These are phyloP conservation scores for Eristalinus sepulchralis DNA, from an alignment of 2,888 invertebrate genomes.

Conservation along the genomic window DNA sequence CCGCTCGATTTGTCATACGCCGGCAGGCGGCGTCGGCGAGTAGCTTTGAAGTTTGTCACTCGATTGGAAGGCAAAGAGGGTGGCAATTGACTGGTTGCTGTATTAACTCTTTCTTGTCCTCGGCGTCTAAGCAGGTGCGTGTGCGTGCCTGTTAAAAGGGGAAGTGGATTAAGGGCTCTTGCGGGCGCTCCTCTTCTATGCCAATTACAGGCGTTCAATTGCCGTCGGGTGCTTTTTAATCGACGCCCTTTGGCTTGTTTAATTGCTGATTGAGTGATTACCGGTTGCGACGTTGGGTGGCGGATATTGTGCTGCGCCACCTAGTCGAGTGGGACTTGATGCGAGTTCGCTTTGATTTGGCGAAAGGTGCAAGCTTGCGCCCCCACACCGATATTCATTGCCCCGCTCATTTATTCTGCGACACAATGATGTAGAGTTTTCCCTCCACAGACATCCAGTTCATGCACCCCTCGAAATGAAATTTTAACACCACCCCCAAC, in stretches of 20 bases:
- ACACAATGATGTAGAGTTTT: no score
- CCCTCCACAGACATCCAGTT: no score
- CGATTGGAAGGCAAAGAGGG: neutral
- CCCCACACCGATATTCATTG: no score
- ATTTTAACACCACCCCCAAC: neutral
- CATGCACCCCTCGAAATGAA: neutral
- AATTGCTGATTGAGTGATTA: neutral
- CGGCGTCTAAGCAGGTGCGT: neutral
- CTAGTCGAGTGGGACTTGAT: neutral
- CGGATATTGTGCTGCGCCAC: neutral
- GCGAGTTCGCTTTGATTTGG: no score
- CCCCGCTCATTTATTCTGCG: no score
- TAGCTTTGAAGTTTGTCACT: constrained; percentile 47
- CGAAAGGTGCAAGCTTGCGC: no score
- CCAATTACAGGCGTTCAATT: constrained; percentile 7
- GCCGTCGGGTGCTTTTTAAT: neutral
- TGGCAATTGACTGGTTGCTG: neutral
- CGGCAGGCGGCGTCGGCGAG: constrained; percentile 3
- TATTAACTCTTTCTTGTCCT: neutral
- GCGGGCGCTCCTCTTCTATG: neutral
- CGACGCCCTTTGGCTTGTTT: constrained; percentile 1
- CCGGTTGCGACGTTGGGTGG: neutral
- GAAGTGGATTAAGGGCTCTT: neutral
- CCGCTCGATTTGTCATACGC: constrained; percentile 51
- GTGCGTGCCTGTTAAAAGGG: neutral